These are phyloP conservation scores for fruit fly (Drosophila melanogaster) DNA, from an alignment of 1,140 invertebrate species.

Conservation along the genomic window DNA sequence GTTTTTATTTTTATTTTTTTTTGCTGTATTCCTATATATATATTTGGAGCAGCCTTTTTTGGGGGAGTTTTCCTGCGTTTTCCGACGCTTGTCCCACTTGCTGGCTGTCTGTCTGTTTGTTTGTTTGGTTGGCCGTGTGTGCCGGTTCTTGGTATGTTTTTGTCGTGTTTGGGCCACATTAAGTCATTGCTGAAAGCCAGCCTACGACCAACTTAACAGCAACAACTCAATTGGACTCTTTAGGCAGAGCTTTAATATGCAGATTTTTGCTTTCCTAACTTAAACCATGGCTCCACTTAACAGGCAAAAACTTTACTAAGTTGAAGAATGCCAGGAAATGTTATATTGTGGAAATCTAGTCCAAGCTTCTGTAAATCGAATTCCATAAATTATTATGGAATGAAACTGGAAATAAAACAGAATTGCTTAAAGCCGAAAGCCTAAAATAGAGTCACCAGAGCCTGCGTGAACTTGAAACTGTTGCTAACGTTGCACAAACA, in stretches of 20 bases:
- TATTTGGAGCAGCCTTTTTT: conserved; percentile 23
- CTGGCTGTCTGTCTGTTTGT: conserved; percentile 23
- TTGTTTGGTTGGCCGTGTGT: conserved; percentile 21
- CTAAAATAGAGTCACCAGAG: conserved; percentile 7
- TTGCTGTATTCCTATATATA: neutral
- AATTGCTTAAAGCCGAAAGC: neutral
- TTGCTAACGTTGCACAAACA: conserved; percentile 30
- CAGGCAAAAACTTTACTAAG: neutral
- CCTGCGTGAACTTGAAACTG: conserved; percentile 55
- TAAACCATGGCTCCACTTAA: neutral
- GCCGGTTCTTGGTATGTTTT: conserved; percentile 43
- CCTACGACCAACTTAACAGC: conserved; percentile 23
- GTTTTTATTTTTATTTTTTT: conserved; percentile 12
- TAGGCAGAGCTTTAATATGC: conserved; percentile 51
- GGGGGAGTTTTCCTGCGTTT: conserved; percentile 25
- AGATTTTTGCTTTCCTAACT: conserved; percentile 9
- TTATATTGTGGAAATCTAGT: no score
- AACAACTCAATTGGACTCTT: conserved; percentile 54
- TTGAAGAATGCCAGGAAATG: no score
- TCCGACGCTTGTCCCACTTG: conserved; percentile 51
- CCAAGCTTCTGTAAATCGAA: no score
- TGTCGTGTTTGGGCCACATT: conserved; percentile 77
- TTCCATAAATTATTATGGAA: no score
- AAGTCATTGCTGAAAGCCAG: conserved; percentile 62
- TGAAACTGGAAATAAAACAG: no score